Evolutionary conservation across 2,888 invertebrate genomes (phyloP).

Genomic region (Stenolophus ochropezus): DNA sequence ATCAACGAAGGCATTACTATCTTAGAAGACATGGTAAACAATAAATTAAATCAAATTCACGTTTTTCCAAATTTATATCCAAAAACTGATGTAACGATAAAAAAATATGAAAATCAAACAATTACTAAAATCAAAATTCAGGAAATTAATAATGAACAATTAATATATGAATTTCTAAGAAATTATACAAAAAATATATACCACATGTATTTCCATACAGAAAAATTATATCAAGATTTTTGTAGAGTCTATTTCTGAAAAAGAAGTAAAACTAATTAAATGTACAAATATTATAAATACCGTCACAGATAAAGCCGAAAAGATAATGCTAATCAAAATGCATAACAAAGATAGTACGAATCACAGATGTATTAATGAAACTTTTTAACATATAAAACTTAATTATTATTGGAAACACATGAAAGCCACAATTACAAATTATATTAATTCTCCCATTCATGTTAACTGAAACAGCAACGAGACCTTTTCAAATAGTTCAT

Average conservation of each 20-base stretch:
- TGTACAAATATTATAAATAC: constrained; percentile 8
- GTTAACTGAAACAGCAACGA: too few relatives aligned
- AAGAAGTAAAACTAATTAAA: constrained; percentile 8
- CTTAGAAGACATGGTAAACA: too few relatives aligned
- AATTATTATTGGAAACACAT: constrained; percentile 39
- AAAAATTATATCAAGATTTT: neutral
- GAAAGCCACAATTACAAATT: constrained; percentile 7
- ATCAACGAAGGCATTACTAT: too few relatives aligned
- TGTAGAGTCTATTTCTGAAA: constrained; percentile 16
- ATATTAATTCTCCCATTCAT: constrained; percentile 1
- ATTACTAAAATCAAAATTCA: too few relatives aligned
- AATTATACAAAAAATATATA: constrained; percentile 23
- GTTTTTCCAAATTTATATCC: too few relatives aligned
- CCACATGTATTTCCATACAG: constrained; percentile 9
- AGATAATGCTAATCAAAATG: constrained; percentile 10
- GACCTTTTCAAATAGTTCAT: too few relatives aligned
- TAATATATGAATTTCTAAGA: neutral
- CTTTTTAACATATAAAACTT: neutral
- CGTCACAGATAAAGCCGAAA: constrained; percentile 30
- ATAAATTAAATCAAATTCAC: too few relatives aligned
- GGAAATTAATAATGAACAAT: too few relatives aligned
- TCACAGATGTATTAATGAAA: constrained; percentile 10
- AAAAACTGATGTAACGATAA: too few relatives aligned
- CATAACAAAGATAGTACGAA: constrained; percentile 55
- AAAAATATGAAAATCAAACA: too few relatives aligned